Percentiles rank a stretch among this genome's conserved stretches.
These are phyloP conservation scores for Ephialtes manifestator DNA, from an alignment of 2,888 invertebrate species.

Conservation along the genomic window DNA sequence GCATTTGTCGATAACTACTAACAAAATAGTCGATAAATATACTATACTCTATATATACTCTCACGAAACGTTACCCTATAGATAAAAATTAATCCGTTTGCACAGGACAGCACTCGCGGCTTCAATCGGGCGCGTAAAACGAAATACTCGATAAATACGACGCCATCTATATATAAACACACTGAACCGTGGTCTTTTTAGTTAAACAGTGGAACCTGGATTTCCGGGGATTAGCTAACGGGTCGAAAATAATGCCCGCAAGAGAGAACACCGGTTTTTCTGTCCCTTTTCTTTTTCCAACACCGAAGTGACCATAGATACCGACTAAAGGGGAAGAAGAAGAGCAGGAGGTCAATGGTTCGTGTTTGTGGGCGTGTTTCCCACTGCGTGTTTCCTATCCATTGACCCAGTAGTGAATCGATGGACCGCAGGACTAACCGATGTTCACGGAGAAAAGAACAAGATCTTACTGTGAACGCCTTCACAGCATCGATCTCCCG, in stretches of 20 bases:
- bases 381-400: constrained; percentile 15
- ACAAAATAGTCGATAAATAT: constrained; percentile 34
- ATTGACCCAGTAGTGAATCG: constrained; percentile 44
- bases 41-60: background rate
- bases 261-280: constrained; percentile 2
- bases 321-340: background rate
- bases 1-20: constrained; percentile 40
- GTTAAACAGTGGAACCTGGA: background rate
- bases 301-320: background rate
- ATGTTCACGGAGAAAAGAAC: constrained; percentile 14
- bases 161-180: background rate
- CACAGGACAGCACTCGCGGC: background rate
- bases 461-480: constrained; percentile 9
- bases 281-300: background rate
- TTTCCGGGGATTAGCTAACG: constrained; percentile 10
- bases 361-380: constrained; percentile 23
- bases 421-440: constrained; percentile 27
- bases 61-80: constrained; percentile 26
- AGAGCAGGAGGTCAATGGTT: constrained; percentile 17
- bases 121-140: constrained; percentile 21
- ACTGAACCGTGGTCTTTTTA: background rate
- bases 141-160: constrained; percentile 23
- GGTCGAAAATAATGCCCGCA: background rate
- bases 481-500: background rate
- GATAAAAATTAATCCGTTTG: constrained; percentile 56